A percentile compares a stretch with the other conserved stretches of the same genome.
phyloP scores from a whole-genome alignment of 2,888 invertebrate genomes.

The Diachrysia chrysitis region DNA sequence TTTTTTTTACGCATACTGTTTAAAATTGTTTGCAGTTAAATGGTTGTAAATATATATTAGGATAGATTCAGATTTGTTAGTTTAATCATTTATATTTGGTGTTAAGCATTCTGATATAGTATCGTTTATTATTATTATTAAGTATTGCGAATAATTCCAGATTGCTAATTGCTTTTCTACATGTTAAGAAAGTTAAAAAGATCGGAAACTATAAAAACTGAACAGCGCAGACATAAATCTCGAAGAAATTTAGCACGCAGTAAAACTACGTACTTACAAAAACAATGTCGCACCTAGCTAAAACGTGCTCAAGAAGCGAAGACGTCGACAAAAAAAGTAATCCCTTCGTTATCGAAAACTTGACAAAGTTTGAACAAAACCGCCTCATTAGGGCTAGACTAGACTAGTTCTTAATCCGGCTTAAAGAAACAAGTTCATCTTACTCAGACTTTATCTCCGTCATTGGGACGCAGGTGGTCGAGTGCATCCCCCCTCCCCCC shows the following conservation, averaged over 20 bases:
- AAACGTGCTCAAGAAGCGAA: conserved; percentile 47
- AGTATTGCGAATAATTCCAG: not conserved
- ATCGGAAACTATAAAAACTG: conserved; percentile 10
- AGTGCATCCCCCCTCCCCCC: conserved; percentile 57
- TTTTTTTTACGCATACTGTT: too few relatives aligned
- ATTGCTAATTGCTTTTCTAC: not conserved
- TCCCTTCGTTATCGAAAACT: conserved; percentile 65
- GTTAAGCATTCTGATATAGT: too few relatives aligned
- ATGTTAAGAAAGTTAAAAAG: conserved; percentile 1
- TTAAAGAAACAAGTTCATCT: conserved; percentile 79
- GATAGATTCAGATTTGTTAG: too few relatives aligned
- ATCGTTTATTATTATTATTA: not conserved
- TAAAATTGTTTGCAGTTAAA: too few relatives aligned
- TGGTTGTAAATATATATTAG: too few relatives aligned
- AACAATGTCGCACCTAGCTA: conserved; percentile 43
- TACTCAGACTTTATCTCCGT: conserved; percentile 72
- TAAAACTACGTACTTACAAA: conserved; percentile 42
- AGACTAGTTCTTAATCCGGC: conserved; percentile 71
- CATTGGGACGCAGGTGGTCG: conserved; percentile 79
- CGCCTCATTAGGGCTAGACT: conserved; percentile 76
- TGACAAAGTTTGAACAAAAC: conserved; percentile 66
- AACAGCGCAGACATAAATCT: conserved; percentile 38
- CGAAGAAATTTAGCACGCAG: conserved; percentile 32
- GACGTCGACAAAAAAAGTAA: conserved; percentile 36
- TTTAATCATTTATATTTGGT: too few relatives aligned